Evolutionary conservation across 1,140 invertebrate species (phyloP), one percentile per base, ranked within the genome.

Genomic region (Meloidogyne exigua): DNA sequence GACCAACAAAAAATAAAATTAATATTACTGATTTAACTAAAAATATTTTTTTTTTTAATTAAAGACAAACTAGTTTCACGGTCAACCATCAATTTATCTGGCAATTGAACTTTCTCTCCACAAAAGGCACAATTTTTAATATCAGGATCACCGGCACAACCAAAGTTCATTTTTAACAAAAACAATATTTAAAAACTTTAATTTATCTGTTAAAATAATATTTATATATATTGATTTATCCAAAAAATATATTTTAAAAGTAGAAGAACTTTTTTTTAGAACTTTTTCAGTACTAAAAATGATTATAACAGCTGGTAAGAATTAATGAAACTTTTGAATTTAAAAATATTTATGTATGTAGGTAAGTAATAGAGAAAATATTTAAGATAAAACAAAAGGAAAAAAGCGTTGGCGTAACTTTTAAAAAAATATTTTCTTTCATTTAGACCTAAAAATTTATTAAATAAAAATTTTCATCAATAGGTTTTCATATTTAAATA

Each of bases 21-120:
- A 67, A 67, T 67, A 18, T 28, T 28, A 18, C 4, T 64, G 0
- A 25, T 21, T 72, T 32, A 44, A n/a, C 18, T 36, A 2, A 68
- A 36, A 32, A 3, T 32, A 32, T 32, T 32, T 32, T 32, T 32
- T 32, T 32, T 42, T 10, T 26, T 25, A 26, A 66, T 39, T 21
- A 39, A 32, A 57, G 18, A 57, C 2, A 39, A 7, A 74, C 74
- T 76, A 15, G 42, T 76, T 57, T 76, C 74, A n/a, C 67, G 42
- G 13, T 76, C 74, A 69, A 68, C 74, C 74, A 76, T 68, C 36
- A 76, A 36, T 32, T 68, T 65, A 36, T 76, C 66, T 23, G 74
- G 15, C 13, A 76, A 12, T 32, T 36, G 36, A 39, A 76, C 74
- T 42, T 57, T 44, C 23, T 68, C 42, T 1, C 74, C 74, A 49